Conservation (phyloP, 2,797 vertebrate species). For the Myripristis murdjan region DNA sequence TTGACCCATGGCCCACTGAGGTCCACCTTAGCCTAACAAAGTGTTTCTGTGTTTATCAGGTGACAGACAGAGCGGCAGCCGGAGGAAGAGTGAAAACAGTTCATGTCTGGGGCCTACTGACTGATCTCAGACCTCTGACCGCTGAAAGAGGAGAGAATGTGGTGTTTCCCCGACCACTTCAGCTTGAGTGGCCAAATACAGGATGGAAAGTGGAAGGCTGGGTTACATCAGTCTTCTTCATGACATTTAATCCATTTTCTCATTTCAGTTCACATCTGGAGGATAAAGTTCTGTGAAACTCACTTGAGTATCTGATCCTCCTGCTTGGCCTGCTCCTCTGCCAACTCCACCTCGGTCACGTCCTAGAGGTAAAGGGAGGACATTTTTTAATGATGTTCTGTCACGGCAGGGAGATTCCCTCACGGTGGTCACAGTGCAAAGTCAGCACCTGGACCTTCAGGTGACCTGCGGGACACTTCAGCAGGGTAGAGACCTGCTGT, state of each 20-base stretch:
- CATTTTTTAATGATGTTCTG: background rate
- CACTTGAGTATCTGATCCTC: constrained; percentile 95
- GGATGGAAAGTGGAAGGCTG: background rate
- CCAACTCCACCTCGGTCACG: constrained; percentile 91
- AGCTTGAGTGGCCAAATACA: background rate
- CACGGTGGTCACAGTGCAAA: background rate
- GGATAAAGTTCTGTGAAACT: constrained; percentile 54
- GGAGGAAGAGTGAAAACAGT: background rate
- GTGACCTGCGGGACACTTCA: background rate
- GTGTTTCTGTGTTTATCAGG: constrained; percentile 9
- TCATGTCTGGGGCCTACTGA: background rate
- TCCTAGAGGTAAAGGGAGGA: constrained; percentile 84
- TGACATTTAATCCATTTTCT: background rate
- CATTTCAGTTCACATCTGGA: background rate
- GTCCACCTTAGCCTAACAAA: constrained; percentile 21
- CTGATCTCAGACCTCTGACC: constrained; percentile 4
- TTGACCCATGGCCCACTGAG: constrained; percentile 3
- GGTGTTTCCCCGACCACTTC: background rate
- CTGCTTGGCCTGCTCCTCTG: constrained; percentile 91
- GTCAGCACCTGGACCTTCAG: background rate
- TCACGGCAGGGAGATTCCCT: too few relatives aligned
- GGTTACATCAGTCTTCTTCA: background rate
- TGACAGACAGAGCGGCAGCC: background rate
- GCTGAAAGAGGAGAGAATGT: background rate
- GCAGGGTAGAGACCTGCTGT: too few relatives aligned